Evolutionary conservation across 1,140 invertebrate genomes (phyloP).

Genomic region (Stegodyphus mimosarum): DNA sequence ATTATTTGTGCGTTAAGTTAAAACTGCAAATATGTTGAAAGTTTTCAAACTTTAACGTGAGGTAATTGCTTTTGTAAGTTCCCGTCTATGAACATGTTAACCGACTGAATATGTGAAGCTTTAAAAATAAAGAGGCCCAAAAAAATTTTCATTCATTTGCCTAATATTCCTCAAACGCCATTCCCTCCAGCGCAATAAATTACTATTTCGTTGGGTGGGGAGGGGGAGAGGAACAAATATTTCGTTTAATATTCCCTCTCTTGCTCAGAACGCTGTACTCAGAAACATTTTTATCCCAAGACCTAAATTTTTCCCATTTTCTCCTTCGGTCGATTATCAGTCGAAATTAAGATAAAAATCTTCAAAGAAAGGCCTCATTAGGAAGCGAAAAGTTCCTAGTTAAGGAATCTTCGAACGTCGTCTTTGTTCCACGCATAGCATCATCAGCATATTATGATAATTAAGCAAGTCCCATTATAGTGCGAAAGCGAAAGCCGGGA

Average conservation of each 20-base stretch:
- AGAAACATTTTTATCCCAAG: background rate
- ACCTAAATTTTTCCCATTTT: slow-evolving; percentile 17
- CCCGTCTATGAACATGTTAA: too few species aligned
- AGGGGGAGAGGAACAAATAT: background rate
- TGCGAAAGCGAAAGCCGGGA: slow-evolving; percentile 4
- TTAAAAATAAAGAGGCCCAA: too few species aligned
- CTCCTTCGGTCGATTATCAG: slow-evolving; percentile 12
- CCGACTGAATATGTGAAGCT: too few species aligned
- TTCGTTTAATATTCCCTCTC: background rate
- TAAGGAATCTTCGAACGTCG: background rate
- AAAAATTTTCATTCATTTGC: too few species aligned
- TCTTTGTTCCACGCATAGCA: background rate
- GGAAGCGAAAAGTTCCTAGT: background rate
- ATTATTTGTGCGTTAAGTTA: too few species aligned
- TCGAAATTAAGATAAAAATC: slow-evolving; percentile 45
- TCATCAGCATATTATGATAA: slow-evolving; percentile 61
- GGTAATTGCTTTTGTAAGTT: too few species aligned
- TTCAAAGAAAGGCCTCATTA: slow-evolving; percentile 24
- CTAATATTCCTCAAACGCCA: background rate
- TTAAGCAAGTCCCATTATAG: slow-evolving; percentile 49
- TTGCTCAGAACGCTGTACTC: background rate
- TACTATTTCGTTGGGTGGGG: background rate
- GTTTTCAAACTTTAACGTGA: too few species aligned
- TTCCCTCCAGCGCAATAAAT: background rate
- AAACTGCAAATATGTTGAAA: too few species aligned